These are phyloP conservation scores for Dryocosmus kuriphilus DNA, from an alignment of 2,888 invertebrate species.

Conservation along the genomic window DNA sequence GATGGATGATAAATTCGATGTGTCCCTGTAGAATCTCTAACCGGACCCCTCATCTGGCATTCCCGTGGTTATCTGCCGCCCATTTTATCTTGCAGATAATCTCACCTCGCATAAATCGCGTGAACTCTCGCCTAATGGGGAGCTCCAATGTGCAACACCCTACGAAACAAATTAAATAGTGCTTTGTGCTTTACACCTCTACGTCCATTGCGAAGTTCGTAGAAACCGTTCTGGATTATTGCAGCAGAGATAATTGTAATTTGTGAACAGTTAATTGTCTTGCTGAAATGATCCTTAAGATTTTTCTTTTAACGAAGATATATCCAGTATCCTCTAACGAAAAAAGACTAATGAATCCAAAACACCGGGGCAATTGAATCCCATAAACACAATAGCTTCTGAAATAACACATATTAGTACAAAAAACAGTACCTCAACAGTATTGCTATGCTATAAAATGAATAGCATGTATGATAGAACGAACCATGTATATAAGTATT, in stretches of 20 bases:
- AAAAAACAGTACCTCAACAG: too few species aligned
- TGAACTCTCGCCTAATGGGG: slow-evolving; percentile 63
- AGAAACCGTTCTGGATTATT: slow-evolving; percentile 30
- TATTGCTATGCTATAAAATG: too few species aligned
- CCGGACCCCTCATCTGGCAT: slow-evolving; percentile 21
- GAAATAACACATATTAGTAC: too few species aligned
- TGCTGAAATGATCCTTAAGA: slow-evolving; percentile 10
- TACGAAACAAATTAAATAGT: slow-evolving; percentile 66
- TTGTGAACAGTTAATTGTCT: slow-evolving; percentile 26
- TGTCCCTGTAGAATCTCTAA: slow-evolving; percentile 32
- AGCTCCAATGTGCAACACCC: slow-evolving; percentile 57
- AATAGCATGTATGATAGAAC: too few species aligned
- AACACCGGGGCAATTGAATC: background rate
- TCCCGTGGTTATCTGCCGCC: slow-evolving; percentile 59
- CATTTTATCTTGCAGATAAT: slow-evolving; percentile 67
- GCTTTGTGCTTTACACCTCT: slow-evolving; percentile 46
- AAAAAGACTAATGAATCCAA: background rate
- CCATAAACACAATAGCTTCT: background rate
- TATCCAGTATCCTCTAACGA: background rate
- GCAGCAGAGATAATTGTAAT: slow-evolving; percentile 34
- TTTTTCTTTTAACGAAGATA: slow-evolving; percentile 22
- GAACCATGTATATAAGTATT: too few species aligned
- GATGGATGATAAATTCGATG: slow-evolving; percentile 70
- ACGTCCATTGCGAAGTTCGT: slow-evolving; percentile 34
- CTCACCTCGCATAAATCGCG: slow-evolving; percentile 66